Conservation (phyloP, 37 sponge, comb jelly and placozoan genomes). For the Oscarella lobularis region DNA sequence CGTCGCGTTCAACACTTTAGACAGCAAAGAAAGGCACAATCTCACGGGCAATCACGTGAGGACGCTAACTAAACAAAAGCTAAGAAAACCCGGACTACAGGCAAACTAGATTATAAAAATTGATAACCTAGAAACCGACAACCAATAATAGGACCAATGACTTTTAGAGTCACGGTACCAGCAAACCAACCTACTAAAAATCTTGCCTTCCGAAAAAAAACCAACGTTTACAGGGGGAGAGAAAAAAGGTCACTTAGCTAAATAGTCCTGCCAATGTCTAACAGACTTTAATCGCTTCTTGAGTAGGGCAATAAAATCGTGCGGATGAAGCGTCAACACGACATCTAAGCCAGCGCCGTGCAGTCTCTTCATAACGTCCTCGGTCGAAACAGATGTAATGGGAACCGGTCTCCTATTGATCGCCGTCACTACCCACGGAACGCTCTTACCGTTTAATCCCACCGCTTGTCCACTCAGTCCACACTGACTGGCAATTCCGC, state of each 20-base stretch:
- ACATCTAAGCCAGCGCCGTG: background rate
- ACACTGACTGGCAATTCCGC: background rate
- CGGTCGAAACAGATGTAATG: background rate
- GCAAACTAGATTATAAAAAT: no score
- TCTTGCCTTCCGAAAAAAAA: no score
- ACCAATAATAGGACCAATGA: no score
- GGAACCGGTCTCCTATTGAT: background rate
- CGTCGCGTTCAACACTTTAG: no score
- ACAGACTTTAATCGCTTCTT: background rate
- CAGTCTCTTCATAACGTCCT: slow-evolving; percentile 2
- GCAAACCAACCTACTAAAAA: no score
- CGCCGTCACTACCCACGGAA: background rate
- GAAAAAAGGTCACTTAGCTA: background rate
- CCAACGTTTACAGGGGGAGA: no score
- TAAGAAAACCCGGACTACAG: no score
- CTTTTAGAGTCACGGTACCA: no score
- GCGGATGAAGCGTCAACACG: background rate
- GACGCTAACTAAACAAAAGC: no score
- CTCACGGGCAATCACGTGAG: no score
- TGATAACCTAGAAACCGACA: no score
- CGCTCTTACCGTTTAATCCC: background rate
- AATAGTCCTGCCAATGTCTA: background rate
- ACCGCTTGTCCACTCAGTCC: slow-evolving; percentile 3
- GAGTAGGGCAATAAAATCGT: background rate
- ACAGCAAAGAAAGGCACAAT: no score